Evolutionary conservation across 2,888 invertebrate genomes (phyloP), one percentile per base, ranked within the genome.

Genomic region (Leucania comma): DNA sequence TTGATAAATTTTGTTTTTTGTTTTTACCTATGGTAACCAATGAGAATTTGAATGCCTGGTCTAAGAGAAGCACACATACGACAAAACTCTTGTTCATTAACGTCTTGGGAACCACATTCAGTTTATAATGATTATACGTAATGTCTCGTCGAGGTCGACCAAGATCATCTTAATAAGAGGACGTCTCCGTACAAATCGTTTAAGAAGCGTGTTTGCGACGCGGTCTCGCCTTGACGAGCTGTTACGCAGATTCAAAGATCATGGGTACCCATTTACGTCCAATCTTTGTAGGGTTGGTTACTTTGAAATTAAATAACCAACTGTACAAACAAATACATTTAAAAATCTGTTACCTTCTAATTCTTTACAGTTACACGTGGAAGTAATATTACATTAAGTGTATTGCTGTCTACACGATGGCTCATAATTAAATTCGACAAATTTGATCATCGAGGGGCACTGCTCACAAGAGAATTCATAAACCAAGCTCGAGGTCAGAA

Each of bases 361-460:
- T 68, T 72, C 61, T 70, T 74, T 66, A 76, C 57, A 48, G 56
- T 63, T 63, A 24, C 20, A 71, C 32, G 38, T 61, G 57, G 81
- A 68, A 82, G 68, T 61, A 68, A 70, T 69, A 64, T 56, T 29
- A 54, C 64, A 80, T 70, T 71, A 72, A 81, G 62, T 80, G 77
- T 75, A 81, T 72, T 68, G 57, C 62, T 69, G 72, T 68, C 73
- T 66, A 72, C 70, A 66, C 68, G 64, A 82, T 80, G 72, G 72
- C 77, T 77, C 80, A 83, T 88, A 87, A 88, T 89, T 86, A 87
- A 85, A 87, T 75, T 81, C 78, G 70, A 75, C 80, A 80, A 88
- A 88, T 80, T 83, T 82, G 84, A 81, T 79, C 80, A 80, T 74
- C 75, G 72, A 72, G 75, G 82, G 81, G 67, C 83, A 70, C 58